Percentiles rank a stretch among this genome's conserved stretches.
Conservation (phyloP, 2,797 vertebrate genomes). For the Apodemus agrarius region DNA sequence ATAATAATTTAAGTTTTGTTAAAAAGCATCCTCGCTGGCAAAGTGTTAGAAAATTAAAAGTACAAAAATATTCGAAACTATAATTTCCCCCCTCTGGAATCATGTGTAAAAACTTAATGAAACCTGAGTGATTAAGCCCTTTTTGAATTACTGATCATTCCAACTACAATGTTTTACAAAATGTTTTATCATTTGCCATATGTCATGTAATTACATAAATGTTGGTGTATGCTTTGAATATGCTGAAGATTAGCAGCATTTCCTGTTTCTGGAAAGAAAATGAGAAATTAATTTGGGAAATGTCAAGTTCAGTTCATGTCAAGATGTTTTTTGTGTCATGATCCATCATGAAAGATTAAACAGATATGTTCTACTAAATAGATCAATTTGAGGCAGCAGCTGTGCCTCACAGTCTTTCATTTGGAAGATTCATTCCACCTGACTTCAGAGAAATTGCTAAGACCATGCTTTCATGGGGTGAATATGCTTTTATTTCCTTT, state of each 20-base stretch:
- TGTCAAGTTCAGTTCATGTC: conserved; percentile 77
- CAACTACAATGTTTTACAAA: conserved; percentile 54
- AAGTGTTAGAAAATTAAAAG: neutral
- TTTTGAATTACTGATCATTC: conserved; percentile 55
- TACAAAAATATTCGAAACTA: neutral
- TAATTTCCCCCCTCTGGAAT: neutral
- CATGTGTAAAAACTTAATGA: neutral
- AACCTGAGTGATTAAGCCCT: neutral
- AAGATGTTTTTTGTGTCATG: conserved; percentile 69
- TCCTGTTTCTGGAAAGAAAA: conserved; percentile 80
- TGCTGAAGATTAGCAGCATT: conserved; percentile 76
- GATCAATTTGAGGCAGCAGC: conserved; percentile 66
- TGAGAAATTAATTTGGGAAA: conserved; percentile 80
- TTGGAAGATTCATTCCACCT: conserved; percentile 72
- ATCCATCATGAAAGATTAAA: conserved; percentile 79
- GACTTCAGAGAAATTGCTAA: conserved; percentile 64
- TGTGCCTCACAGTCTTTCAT: conserved; percentile 62
- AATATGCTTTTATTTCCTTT: conserved; percentile 29
- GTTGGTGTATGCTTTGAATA: conserved; percentile 70
- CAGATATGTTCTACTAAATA: conserved; percentile 72
- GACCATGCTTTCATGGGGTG: conserved; percentile 48
- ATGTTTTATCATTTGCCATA: conserved; percentile 65
- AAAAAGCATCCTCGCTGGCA: neutral
- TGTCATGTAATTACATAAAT: conserved; percentile 70
- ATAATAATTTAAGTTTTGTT: neutral